A percentile compares a stretch with the other conserved stretches of the same genome.
phyloP scores from a whole-genome alignment of 2,113 vertebrate species.

The Vulpes lagopus region DNA sequence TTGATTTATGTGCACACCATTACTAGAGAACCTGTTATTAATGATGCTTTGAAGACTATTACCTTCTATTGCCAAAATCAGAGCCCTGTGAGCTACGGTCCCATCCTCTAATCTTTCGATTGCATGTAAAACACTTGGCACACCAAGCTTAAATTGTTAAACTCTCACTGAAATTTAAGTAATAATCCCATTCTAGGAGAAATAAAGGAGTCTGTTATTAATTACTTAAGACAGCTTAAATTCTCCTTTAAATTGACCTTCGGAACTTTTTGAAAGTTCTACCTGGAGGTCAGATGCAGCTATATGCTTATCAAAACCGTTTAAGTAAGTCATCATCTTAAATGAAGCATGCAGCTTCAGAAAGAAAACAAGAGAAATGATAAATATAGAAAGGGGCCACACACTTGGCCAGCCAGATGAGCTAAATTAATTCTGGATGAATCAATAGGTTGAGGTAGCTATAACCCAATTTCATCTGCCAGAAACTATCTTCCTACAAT shows the following conservation, averaged over 20 bases:
- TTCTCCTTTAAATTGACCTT: conserved; percentile 60
- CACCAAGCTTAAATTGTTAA: conserved; percentile 22
- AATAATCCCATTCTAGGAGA: not conserved
- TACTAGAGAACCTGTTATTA: not conserved
- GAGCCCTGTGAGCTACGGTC: not conserved
- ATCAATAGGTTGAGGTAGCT: conserved; percentile 47
- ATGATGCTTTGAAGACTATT: conserved; percentile 2
- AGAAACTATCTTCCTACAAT: conserved; percentile 36
- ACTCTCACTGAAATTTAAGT: not conserved
- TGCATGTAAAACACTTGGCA: not conserved
- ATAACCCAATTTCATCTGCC: conserved; percentile 42
- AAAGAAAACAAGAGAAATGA: conserved; percentile 34
- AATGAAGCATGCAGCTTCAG: conserved; percentile 59
- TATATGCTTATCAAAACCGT: conserved; percentile 52
- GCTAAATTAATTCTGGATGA: conserved; percentile 69
- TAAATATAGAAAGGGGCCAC: conserved; percentile 8
- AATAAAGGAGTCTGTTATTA: conserved; percentile 38
- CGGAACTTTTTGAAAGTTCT: conserved; percentile 48
- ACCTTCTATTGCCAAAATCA: not conserved
- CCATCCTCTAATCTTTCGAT: not conserved
- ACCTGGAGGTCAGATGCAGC: not conserved
- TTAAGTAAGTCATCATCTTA: conserved; percentile 59
- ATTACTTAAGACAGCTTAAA: conserved; percentile 41
- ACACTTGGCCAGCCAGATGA: conserved; percentile 34
- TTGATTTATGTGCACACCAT: not conserved